phyloP scores from a whole-genome alignment of 2,113 vertebrate species.

The Trichechus manatus region DNA sequence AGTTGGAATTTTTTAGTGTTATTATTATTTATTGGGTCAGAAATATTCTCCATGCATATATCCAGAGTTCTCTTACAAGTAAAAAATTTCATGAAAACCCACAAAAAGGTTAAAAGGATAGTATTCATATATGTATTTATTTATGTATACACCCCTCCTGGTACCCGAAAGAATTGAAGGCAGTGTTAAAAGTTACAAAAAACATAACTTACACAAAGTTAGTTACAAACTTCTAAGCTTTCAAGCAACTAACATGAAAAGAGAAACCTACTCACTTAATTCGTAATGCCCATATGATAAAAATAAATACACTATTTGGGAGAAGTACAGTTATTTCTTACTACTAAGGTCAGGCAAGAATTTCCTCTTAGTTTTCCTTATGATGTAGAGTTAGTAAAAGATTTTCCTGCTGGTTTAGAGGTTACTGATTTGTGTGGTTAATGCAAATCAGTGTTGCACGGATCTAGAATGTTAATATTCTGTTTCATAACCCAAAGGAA shows the following conservation, averaged over 20 bases:
- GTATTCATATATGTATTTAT: neutral
- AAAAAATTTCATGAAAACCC: neutral
- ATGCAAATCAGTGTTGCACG: constrained; percentile 1
- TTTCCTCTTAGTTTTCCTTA: constrained; percentile 10
- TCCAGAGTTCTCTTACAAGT: neutral
- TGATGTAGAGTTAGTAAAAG: constrained; percentile 29
- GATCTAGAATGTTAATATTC: constrained; percentile 66
- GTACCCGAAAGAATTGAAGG: neutral
- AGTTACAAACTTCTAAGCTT: constrained; percentile 20
- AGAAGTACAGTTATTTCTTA: constrained; percentile 24
- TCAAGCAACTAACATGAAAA: constrained; percentile 31
- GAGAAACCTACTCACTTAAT: constrained; percentile 12
- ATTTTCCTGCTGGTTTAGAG: constrained; percentile 37
- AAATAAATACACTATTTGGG: constrained; percentile 37
- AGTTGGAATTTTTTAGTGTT: neutral
- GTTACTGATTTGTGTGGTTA: constrained; percentile 46
- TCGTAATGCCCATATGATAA: constrained; percentile 31
- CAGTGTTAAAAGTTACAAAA: neutral
- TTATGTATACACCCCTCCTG: neutral
- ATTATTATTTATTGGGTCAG: constrained; percentile 16
- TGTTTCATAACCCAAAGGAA: constrained; percentile 45
- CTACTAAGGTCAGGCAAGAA: constrained; percentile 4
- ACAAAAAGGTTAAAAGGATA: constrained; percentile 5
- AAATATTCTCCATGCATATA: neutral
- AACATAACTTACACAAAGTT: constrained; percentile 13